These are phyloP conservation scores for Tuberolachnus salignus DNA, from an alignment of 2,888 invertebrate species.

Conservation along the genomic window DNA sequence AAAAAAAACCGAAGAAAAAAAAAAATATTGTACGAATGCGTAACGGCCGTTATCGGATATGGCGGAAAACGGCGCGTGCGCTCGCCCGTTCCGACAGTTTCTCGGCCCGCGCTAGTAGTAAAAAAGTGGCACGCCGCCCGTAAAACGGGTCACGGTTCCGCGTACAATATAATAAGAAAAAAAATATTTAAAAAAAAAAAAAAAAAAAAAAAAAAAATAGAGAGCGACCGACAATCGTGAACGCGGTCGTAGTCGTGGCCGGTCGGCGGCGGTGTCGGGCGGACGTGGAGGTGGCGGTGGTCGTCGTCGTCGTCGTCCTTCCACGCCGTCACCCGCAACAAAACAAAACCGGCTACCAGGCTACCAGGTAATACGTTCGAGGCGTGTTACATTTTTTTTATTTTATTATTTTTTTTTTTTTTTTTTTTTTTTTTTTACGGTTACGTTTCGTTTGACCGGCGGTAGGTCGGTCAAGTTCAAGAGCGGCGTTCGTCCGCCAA, in stretches of 20 bases:
- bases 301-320: not conserved
- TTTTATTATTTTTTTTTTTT: not conserved
- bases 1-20: too few species aligned
- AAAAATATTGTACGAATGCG: too few species aligned
- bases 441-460: constrained; percentile 12
- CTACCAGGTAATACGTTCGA: not conserved
- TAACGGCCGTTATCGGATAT: too few species aligned
- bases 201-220: not conserved
- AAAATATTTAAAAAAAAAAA: too few species aligned
- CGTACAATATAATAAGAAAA: too few species aligned
- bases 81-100: too few species aligned
- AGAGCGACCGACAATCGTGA: constrained; percentile 23
- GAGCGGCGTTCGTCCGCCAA: not conserved
- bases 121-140: constrained; percentile 10
- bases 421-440: not conserved
- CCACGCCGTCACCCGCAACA: not conserved
- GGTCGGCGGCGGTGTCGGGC: too few species aligned
- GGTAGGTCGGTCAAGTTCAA: constrained; percentile 44
- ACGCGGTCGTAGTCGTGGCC: not conserved
- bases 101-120: not conserved
- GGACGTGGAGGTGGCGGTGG: not conserved
- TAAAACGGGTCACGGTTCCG: constrained; percentile 15
- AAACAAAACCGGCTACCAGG: constrained; percentile 39
- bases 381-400: not conserved
- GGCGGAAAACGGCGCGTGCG: too few species aligned